Evolutionary conservation across 2,888 invertebrate species (phyloP).

Genomic region (Lysandra bellargus): DNA sequence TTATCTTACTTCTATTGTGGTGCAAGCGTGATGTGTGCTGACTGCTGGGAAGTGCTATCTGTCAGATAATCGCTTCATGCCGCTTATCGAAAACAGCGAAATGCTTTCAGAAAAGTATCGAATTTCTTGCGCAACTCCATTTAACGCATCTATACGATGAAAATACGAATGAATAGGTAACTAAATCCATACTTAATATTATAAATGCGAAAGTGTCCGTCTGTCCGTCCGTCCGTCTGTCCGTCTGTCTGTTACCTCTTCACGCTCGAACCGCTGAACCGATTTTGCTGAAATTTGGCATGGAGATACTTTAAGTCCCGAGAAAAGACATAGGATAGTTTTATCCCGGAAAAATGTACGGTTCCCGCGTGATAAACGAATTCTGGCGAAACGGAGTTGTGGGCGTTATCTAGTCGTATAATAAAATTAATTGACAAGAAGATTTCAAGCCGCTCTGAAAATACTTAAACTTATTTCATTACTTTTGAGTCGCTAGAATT

Average conservation of each 20-base stretch:
- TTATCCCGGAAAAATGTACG: no score
- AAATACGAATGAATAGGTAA: neutral
- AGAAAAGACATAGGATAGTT: no score
- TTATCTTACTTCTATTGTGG: neutral
- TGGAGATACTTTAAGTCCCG: no score
- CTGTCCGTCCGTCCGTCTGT: no score
- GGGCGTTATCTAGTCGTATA: neutral
- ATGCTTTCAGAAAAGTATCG: constrained; percentile 19
- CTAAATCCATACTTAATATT: neutral
- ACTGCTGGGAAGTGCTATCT: neutral
- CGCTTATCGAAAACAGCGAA: constrained; percentile 19
- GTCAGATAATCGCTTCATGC: constrained; percentile 21
- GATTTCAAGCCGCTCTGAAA: neutral
- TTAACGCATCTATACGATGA: neutral
- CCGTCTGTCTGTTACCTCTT: no score
- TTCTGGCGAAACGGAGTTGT: no score
- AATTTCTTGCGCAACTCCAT: neutral
- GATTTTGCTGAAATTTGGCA: no score
- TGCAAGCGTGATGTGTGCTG: neutral
- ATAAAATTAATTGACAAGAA: neutral
- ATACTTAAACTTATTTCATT: neutral
- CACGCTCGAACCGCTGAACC: no score
- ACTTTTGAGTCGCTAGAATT: neutral
- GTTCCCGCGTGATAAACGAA: no score
- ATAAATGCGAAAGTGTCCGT: no score